Percentiles rank a stretch among this genome's conserved stretches.
Conservation (phyloP, 2,888 invertebrate species). For the Xestia c-nigrum region DNA sequence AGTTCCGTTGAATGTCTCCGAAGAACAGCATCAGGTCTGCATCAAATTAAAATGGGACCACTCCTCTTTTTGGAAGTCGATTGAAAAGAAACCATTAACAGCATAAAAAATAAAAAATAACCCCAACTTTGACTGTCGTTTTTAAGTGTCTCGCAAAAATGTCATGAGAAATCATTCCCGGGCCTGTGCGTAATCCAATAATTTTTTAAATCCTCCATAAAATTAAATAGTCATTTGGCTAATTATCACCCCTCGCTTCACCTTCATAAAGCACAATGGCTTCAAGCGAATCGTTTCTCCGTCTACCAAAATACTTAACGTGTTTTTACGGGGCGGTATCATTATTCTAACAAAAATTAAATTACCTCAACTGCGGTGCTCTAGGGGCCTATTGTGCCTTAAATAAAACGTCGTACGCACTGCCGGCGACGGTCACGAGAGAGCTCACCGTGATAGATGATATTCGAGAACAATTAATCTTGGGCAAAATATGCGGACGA, state of each 20-base stretch:
- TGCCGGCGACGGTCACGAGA: constrained; percentile 88
- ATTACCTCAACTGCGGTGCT: constrained; percentile 82
- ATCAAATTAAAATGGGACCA: no score
- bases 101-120: no score
- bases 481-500: constrained; percentile 90
- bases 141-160: constrained; percentile 12
- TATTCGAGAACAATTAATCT: constrained; percentile 91
- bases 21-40: no score
- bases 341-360: constrained; percentile 84
- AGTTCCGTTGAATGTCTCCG: no score
- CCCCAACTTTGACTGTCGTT: background rate
- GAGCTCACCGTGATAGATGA: constrained; percentile 90
- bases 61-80: no score
- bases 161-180: constrained; percentile 16
- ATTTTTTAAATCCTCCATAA: constrained; percentile 45
- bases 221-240: constrained; percentile 58
- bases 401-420: constrained; percentile 89
- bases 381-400: constrained; percentile 84
- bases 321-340: constrained; percentile 71
- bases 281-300: constrained; percentile 62
- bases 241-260: constrained; percentile 64
- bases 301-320: constrained; percentile 70
- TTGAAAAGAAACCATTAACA: no score
- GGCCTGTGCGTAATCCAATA: constrained; percentile 27
- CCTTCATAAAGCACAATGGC: constrained; percentile 68